A percentile compares a stretch with the other conserved stretches of the same genome.
phyloP scores from a whole-genome alignment of 2,888 invertebrate genomes.

The Oasisia sp. region DNA sequence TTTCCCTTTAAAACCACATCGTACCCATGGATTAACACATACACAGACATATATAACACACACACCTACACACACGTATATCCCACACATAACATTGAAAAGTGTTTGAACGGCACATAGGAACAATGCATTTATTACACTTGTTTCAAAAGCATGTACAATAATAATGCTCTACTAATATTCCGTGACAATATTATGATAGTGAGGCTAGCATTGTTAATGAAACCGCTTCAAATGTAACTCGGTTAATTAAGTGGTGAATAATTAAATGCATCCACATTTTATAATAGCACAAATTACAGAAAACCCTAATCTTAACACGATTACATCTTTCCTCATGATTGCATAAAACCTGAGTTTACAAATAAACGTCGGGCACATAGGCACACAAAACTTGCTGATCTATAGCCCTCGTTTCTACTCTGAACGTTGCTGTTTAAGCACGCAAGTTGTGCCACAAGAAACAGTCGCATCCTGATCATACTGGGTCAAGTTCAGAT shows the following conservation, averaged over 20 bases:
- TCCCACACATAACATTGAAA: background rate
- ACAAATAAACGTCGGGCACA: background rate
- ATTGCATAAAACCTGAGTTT: conserved; percentile 17
- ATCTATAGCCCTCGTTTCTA: background rate
- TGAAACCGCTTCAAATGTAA: background rate
- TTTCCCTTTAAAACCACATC: too few relatives aligned
- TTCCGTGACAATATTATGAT: background rate
- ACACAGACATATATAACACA: background rate
- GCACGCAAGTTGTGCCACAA: background rate
- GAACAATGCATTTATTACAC: background rate
- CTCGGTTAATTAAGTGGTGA: background rate
- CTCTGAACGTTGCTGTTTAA: background rate
- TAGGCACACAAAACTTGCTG: background rate
- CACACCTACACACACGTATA: background rate
- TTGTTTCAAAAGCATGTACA: background rate
- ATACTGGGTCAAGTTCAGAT: background rate
- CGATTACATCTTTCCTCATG: background rate
- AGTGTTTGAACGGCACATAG: background rate
- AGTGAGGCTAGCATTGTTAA: background rate
- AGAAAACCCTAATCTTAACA: background rate
- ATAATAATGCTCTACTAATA: background rate
- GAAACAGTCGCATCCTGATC: background rate
- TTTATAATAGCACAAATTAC: background rate
- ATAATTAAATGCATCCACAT: background rate
- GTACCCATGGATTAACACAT: too few relatives aligned